A percentile compares a stretch with the other conserved stretches of the same genome.
Evolutionary conservation across 2,888 invertebrate genomes (phyloP).

Genomic region (Aromia moschata): DNA sequence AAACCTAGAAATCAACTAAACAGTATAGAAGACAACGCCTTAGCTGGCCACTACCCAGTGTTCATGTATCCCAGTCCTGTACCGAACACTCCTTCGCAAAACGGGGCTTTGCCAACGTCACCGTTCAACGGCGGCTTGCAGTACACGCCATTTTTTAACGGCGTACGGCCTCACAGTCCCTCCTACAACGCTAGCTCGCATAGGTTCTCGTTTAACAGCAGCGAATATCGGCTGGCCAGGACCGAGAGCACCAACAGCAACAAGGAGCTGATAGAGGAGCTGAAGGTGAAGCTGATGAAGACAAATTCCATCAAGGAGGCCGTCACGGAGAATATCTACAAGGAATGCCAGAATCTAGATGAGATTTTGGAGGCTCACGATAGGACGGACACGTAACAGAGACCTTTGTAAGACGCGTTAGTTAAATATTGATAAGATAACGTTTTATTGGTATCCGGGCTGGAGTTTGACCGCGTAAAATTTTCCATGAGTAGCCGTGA

Average conservation of each 20-base stretch:
- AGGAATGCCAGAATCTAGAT: slow-evolving; percentile 43
- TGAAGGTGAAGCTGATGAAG: slow-evolving; percentile 44
- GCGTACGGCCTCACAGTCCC: no score
- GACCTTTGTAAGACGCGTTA: neutral
- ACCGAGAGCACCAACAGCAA: slow-evolving; percentile 48
- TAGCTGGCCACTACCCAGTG: slow-evolving; percentile 34
- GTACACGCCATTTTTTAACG: no score
- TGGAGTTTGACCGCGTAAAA: neutral
- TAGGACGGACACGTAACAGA: slow-evolving; percentile 22
- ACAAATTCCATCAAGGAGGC: slow-evolving; percentile 13
- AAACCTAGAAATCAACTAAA: neutral
- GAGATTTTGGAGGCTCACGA: slow-evolving; percentile 41
- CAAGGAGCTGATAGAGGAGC: slow-evolving; percentile 45
- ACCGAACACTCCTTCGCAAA: neutral
- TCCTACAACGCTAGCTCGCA: neutral
- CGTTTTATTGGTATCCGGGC: neutral
- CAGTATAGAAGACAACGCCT: slow-evolving; percentile 22
- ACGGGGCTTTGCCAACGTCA: neutral
- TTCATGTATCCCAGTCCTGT: slow-evolving; percentile 17
- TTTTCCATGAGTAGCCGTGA: no score
- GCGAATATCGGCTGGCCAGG: slow-evolving; percentile 26
- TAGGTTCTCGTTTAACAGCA: slow-evolving; percentile 1
- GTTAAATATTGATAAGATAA: slow-evolving; percentile 15
- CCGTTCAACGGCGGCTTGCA: slow-evolving; percentile 2
- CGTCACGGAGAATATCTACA: slow-evolving; percentile 36